Conservation (phyloP, 2,113 vertebrate genomes). For the Phyllostomus discolor region DNA sequence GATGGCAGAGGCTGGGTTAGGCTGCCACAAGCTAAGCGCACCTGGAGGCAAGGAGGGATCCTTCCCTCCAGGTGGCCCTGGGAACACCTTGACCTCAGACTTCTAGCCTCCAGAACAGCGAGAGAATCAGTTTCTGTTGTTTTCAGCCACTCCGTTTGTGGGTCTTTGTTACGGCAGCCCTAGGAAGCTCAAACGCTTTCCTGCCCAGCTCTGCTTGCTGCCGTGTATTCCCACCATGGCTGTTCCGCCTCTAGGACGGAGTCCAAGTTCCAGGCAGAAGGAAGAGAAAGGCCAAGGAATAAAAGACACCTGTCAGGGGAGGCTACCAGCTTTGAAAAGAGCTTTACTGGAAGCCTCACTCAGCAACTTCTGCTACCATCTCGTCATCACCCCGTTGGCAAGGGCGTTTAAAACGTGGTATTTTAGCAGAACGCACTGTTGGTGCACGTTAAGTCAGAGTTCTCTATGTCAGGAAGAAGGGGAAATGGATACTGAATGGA, state of each 20-base stretch:
- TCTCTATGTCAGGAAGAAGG: neutral
- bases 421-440: neutral
- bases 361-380: neutral
- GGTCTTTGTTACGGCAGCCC: neutral
- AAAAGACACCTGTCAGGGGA: neutral
- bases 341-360: neutral
- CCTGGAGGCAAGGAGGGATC: neutral
- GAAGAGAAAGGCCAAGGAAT: neutral
- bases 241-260: neutral
- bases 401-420: neutral
- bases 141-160: neutral
- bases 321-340: conserved; percentile 21
- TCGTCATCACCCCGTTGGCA: neutral
- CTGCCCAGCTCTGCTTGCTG: neutral
- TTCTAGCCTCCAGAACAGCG: neutral
- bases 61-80: neutral
- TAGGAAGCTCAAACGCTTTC: neutral
- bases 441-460: neutral
- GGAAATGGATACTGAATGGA: neutral
- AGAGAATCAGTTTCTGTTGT: neutral
- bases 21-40: neutral
- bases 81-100: neutral
- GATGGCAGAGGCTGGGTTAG: neutral
- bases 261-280: neutral
- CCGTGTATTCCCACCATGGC: neutral